Evolutionary conservation across 1,140 invertebrate species (phyloP), one percentile per base, ranked within the genome.

Genomic region (Anoplophora glabripennis): DNA sequence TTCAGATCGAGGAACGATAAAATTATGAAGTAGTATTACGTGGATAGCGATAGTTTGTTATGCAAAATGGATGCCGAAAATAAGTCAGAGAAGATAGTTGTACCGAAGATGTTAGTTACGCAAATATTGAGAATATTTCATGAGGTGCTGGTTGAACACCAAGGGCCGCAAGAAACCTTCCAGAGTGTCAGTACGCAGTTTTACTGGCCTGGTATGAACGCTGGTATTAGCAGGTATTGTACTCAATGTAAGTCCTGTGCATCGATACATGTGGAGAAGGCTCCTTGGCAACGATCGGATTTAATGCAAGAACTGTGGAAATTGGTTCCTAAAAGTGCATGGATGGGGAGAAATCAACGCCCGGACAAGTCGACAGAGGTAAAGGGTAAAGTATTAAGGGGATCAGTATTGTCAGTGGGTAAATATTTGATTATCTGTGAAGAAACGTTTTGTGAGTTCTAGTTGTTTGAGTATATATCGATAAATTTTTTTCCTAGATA

Each of bases 141-240:
- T 28, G 21, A 28, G 3, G 2, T 17, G 38, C 54, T 45, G 11
- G 15, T 14, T n/a, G 54, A 44, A 4, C 54, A 57, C 37, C 34
- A 11, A 4, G 54, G 54, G 10, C 44, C 35, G 17, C 35, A 18
- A 49, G 38, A 46, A 38, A 57, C 54, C 7, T n/a, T 15, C 7
- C 8, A 4, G 7, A 21, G 35, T 15, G 48, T 49, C 4, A 49
- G 33, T 7, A 28, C 7, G 7, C 14, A 44, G 48, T 49, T 48
- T 52, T 54, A 28, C 5, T 28, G 21, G 21, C 21, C 21, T 28
- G 21, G 21, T 28, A 28, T 28, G 21, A 28, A 5, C 2, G 21
- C 21, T 28, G 21, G 5, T 28, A 28, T 28, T 28, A 28, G 5
- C 5, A 28, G 5, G 5, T 28, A 28, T 28, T 28, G 21, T 28